phyloP scores from a whole-genome alignment of 2,797 vertebrate genomes.

The Carcharodon carcharias region DNA sequence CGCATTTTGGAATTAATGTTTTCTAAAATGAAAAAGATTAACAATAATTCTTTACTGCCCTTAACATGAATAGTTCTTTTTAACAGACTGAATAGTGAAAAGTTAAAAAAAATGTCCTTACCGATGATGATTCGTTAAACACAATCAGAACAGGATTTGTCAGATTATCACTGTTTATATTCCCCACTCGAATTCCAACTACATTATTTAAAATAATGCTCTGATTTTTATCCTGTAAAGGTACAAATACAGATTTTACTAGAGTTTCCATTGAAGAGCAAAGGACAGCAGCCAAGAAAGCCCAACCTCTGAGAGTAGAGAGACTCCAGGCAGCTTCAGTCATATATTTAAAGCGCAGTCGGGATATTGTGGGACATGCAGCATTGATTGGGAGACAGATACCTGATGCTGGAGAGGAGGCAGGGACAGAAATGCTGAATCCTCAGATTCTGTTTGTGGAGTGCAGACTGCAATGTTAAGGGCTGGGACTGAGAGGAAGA shows the following conservation, averaged over 20 bases:
- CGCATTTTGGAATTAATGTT: neutral
- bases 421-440: neutral
- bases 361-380: neutral
- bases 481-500: too few relatives aligned
- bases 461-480: too few relatives aligned
- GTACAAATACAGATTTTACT: neutral
- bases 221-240: neutral
- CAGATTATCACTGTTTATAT: neutral
- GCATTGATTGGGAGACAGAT: neutral
- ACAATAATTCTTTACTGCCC: neutral
- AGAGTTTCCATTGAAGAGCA: neutral
- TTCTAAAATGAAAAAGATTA: neutral
- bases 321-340: neutral
- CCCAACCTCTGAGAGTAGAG: neutral
- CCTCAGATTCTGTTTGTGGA: too few relatives aligned
- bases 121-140: neutral
- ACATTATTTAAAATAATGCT: neutral
- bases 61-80: neutral
- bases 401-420: neutral
- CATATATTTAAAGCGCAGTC: neutral
- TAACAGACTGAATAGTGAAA: neutral
- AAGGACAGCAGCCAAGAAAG: neutral
- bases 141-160: neutral
- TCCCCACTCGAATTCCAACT: neutral
- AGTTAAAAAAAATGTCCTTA: neutral